These are phyloP conservation scores for Falco novaeseelandiae DNA, from an alignment of 2,797 vertebrate genomes.

Conservation along the genomic window DNA sequence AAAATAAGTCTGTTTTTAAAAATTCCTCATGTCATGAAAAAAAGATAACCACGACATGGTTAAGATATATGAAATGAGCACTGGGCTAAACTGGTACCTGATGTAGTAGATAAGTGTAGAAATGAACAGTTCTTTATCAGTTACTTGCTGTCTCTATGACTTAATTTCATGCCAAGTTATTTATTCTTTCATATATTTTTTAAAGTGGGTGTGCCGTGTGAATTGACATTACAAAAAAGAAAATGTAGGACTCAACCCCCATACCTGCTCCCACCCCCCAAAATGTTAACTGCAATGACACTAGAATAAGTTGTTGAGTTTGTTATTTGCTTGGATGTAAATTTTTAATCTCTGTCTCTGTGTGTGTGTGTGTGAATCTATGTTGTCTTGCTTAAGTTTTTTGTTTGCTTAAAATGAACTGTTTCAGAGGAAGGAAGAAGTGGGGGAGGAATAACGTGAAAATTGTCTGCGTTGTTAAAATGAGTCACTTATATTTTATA, in stretches of 20 bases:
- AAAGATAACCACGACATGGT: accelerated
- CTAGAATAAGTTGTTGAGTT: background rate
- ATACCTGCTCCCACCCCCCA: accelerated
- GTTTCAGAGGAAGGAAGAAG: background rate
- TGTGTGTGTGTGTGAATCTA: background rate
- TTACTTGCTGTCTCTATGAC: background rate
- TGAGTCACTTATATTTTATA: slow-evolving; percentile 22
- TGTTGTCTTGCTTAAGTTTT: background rate
- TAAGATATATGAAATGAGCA: background rate
- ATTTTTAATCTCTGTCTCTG: background rate
- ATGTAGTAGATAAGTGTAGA: background rate
- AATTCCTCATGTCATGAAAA: background rate
- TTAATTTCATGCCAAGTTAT: background rate
- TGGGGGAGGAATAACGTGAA: background rate
- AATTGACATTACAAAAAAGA: background rate
- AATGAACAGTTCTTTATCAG: background rate
- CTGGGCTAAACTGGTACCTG: background rate
- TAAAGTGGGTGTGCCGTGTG: background rate
- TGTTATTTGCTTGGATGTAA: background rate
- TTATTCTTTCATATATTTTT: background rate
- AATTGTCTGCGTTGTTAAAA: slow-evolving; percentile 24
- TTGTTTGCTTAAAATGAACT: background rate
- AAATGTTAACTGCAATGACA: background rate
- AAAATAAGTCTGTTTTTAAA: background rate
- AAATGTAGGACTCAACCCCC: background rate